Evolutionary conservation across 2,113 vertebrate species (phyloP), one percentile per base, ranked within the genome.

Genomic region (Nibea albiflora): DNA sequence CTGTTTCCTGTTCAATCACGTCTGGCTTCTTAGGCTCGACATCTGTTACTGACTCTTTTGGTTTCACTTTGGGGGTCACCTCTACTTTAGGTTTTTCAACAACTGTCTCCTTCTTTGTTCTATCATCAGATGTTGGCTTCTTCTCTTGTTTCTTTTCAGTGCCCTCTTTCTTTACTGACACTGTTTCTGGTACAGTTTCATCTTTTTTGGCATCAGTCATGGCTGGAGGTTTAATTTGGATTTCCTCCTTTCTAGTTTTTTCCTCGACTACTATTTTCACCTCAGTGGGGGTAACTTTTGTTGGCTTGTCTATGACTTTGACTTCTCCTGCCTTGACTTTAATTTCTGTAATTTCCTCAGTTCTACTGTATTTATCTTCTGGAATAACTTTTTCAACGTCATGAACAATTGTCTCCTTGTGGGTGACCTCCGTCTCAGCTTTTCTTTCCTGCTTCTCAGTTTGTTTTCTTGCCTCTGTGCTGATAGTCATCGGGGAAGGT

Each of bases 31-130:
- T 57, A 1, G 53, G 12, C 11, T 69, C 15, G 7, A 86, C 31
- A 42, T 88, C 91, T 81, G 88, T 81, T 28, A 88, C 88, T 39
- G 85, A 77, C 61, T 73, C 80, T 69, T 81, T 46, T 16, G 42
- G 20, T 71, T 81, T 62, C 14, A 71, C 20, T 10, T 22, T 44
- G 1, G 35, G 19, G 2, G 7, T 80, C 1, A 20, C 5, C 26
- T 77, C 58, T 35, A 9, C 17, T 50, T 80, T 67, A 22, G 53
- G 1, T 53, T 75, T 69, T 24, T 68, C 73, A 11, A 26, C 11
- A 44, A 31, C 57, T 11, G 2, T 71, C 24, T 56, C 28, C 15
- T 16, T 50, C 16, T 73, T 49, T 39, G 20, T 44, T 3, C 19
- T 15, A 44, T 54, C 49, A 39, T 57, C 69, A 62, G 67, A 16